A percentile compares a stretch with the other conserved stretches of the same genome.
Conservation (phyloP, 2,113 vertebrate genomes). For the Crotalus helleri region DNA sequence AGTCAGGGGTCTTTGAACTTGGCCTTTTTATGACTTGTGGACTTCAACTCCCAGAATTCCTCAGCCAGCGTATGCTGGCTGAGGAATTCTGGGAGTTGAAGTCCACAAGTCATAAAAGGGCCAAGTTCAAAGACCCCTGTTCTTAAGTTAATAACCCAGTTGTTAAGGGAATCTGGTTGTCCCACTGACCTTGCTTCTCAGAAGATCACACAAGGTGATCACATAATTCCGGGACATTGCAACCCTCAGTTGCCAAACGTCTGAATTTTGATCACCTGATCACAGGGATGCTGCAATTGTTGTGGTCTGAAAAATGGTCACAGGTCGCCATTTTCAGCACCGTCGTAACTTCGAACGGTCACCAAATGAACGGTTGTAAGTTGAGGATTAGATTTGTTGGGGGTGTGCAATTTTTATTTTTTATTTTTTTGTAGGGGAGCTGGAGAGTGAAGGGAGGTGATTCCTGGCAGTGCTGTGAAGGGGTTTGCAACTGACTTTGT, state of each 20-base stretch:
- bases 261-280: not conserved
- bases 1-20: too few species aligned
- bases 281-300: not conserved
- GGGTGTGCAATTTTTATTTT: not conserved
- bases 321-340: not conserved
- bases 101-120: too few species aligned
- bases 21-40: too few species aligned
- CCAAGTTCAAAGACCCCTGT: not conserved
- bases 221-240: not conserved
- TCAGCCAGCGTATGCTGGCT: too few species aligned
- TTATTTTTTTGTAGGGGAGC: accelerated
- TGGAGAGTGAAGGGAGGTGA: not conserved
- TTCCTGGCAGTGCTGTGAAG: accelerated
- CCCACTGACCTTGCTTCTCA: not conserved
- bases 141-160: not conserved
- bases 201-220: not conserved
- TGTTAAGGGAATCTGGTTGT: not conserved
- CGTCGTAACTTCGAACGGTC: not conserved
- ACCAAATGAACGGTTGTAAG: not conserved
- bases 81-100: too few species aligned
- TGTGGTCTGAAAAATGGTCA: not conserved
- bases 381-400: accelerated
- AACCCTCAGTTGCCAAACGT: not conserved
- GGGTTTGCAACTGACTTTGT: not conserved
- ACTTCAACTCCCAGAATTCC: too few species aligned